phyloP scores from a whole-genome alignment of 1,140 invertebrate genomes.

The Tribolium castaneum region DNA sequence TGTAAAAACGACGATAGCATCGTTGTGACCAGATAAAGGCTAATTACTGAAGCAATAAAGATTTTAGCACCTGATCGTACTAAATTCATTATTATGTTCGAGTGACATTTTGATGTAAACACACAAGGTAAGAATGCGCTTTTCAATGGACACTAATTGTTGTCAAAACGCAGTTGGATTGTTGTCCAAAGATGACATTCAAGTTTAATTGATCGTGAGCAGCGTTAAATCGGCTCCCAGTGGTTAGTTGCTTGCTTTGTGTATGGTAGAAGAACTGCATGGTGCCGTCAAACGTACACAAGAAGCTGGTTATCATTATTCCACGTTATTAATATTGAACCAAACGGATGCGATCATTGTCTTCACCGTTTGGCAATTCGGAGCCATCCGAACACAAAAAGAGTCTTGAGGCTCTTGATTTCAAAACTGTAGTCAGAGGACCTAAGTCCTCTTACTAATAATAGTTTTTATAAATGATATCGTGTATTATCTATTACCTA shows the following conservation, averaged over 20 bases:
- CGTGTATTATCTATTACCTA: too few relatives aligned
- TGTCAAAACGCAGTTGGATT: conserved; percentile 17
- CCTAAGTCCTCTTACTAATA: too few relatives aligned
- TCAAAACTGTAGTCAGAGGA: too few relatives aligned
- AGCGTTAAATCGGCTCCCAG: conserved; percentile 31
- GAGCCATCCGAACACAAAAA: neutral
- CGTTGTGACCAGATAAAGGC: conserved; percentile 14
- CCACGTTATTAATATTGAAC: conserved; percentile 14
- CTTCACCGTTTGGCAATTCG: neutral
- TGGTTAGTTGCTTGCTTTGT: conserved; percentile 30
- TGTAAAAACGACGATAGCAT: conserved; percentile 5
- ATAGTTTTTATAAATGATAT: too few relatives aligned
- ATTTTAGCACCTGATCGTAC: conserved; percentile 38
- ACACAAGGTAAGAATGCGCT: neutral
- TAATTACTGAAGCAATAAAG: conserved; percentile 35
- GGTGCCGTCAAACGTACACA: conserved; percentile 32
- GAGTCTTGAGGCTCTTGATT: neutral
- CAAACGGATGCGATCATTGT: conserved; percentile 10
- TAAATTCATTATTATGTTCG: conserved; percentile 8
- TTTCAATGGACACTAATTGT: conserved; percentile 20
- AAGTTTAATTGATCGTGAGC: conserved; percentile 34
- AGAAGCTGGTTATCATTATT: conserved; percentile 34
- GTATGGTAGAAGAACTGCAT: conserved; percentile 10
- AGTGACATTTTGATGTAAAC: conserved; percentile 3
- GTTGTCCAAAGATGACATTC: conserved; percentile 32